Conservation (phyloP, 2,797 vertebrate genomes). For the Pterois miles region DNA sequence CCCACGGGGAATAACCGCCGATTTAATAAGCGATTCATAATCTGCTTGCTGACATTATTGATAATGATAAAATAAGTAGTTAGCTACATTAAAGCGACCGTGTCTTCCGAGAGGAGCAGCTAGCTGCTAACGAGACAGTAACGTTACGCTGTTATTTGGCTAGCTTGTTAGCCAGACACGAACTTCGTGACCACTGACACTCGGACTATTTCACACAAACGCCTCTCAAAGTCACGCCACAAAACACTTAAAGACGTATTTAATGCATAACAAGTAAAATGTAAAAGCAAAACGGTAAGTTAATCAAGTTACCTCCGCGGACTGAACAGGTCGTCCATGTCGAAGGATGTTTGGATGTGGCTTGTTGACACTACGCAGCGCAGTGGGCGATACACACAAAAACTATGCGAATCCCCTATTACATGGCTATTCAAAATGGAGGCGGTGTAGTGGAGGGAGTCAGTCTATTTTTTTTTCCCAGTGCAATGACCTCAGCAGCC, state of each 20-base stretch:
- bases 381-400: constrained; percentile 79
- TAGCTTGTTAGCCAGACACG: constrained; percentile 79
- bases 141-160: constrained; percentile 62
- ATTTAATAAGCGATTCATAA: constrained; percentile 4
- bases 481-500: constrained; percentile 98
- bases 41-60: neutral
- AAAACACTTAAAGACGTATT: neutral
- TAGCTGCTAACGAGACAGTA: constrained; percentile 71
- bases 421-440: constrained; percentile 99
- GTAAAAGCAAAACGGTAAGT: constrained; percentile 25
- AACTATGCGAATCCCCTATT: constrained; percentile 89
- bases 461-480: constrained; percentile 67
- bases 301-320: constrained; percentile 93
- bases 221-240: constrained; percentile 37
- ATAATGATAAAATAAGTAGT: neutral
- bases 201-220: constrained; percentile 48
- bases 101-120: constrained; percentile 23
- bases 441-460: constrained; percentile 92
- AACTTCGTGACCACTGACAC: constrained; percentile 81
- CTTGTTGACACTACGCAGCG: constrained; percentile 87
- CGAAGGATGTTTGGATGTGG: constrained; percentile 85
- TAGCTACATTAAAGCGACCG: neutral
- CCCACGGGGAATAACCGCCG: constrained; percentile 28
- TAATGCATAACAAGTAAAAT: neutral
- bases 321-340: constrained; percentile 97